Evolutionary conservation across 2,113 vertebrate species (phyloP).

Genomic region (Mus pahari): DNA sequence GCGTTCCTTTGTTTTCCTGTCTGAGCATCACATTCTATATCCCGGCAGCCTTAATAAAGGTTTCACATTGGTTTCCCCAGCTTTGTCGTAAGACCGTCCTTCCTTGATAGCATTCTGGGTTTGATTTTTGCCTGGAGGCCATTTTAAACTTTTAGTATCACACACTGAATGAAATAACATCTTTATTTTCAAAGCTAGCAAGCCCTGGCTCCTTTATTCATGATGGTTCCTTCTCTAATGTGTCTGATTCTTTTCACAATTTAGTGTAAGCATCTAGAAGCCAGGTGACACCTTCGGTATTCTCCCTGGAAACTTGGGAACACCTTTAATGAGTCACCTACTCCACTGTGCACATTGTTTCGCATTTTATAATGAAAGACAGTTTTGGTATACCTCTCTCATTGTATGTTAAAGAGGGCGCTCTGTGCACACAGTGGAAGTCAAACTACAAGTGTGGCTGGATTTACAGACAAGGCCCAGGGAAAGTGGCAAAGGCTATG

Average conservation of each 20-base stretch:
- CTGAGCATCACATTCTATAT: not conserved
- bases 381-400: not conserved
- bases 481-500: not conserved
- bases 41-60: slow-evolving; percentile 33
- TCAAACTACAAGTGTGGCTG: rapidly evolving
- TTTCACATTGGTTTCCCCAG: not conserved
- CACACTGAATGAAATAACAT: slow-evolving; percentile 32
- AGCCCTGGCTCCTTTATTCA: slow-evolving; percentile 11
- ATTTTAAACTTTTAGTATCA: slow-evolving; percentile 58
- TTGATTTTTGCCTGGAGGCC: slow-evolving; percentile 59
- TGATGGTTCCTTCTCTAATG: not conserved
- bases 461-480: not conserved
- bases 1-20: not conserved
- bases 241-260: not conserved
- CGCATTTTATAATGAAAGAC: not conserved
- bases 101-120: slow-evolving; percentile 7
- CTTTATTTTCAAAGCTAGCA: slow-evolving; percentile 54
- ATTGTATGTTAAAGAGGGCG: not conserved
- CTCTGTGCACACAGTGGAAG: not conserved
- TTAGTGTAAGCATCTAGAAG: slow-evolving; percentile 20
- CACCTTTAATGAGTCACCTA: slow-evolving; percentile 17
- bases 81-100: slow-evolving; percentile 15
- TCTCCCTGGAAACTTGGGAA: not conserved
- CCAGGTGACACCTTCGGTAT: not conserved
- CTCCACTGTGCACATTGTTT: not conserved